These are phyloP conservation scores for Heliconius hortense DNA, from an alignment of 2,888 invertebrate species.

Conservation along the genomic window DNA sequence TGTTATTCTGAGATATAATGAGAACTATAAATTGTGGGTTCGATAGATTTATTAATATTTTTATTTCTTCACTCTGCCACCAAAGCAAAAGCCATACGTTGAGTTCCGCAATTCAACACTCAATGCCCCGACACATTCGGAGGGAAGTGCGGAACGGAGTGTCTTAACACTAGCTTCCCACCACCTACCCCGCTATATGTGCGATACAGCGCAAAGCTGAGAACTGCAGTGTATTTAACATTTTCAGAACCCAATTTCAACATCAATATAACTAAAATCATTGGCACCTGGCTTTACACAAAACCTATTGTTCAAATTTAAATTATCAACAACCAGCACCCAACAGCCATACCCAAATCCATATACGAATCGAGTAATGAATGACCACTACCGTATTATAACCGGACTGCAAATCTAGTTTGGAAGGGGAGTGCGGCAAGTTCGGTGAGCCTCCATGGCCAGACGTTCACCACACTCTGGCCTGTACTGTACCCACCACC, in stretches of 20 bases:
- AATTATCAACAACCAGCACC: conserved; percentile 34
- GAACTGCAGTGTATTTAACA: background rate
- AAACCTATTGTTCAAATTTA: conserved; percentile 7
- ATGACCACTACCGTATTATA: conserved; percentile 73
- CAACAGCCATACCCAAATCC: conserved; percentile 59
- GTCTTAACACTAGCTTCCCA: too few species aligned
- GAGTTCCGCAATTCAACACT: too few species aligned
- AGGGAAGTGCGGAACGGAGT: too few species aligned
- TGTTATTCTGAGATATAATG: too few species aligned
- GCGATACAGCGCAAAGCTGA: too few species aligned
- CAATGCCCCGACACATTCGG: too few species aligned
- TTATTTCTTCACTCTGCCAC: too few species aligned
- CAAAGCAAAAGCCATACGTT: too few species aligned
- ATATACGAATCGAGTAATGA: conserved; percentile 75
- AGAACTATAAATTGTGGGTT: too few species aligned
- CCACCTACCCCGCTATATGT: too few species aligned
- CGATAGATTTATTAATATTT: too few species aligned
- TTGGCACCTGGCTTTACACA: background rate
- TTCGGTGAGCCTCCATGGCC: conserved; percentile 81
- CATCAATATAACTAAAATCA: background rate
- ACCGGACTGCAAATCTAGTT: conserved; percentile 80
- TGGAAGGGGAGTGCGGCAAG: conserved; percentile 79
- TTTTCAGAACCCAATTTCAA: background rate
- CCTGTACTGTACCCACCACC: conserved; percentile 64
- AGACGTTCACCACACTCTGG: conserved; percentile 79